Evolutionary conservation across 2,888 invertebrate genomes (phyloP).

Genomic region (Beris chalybata): DNA sequence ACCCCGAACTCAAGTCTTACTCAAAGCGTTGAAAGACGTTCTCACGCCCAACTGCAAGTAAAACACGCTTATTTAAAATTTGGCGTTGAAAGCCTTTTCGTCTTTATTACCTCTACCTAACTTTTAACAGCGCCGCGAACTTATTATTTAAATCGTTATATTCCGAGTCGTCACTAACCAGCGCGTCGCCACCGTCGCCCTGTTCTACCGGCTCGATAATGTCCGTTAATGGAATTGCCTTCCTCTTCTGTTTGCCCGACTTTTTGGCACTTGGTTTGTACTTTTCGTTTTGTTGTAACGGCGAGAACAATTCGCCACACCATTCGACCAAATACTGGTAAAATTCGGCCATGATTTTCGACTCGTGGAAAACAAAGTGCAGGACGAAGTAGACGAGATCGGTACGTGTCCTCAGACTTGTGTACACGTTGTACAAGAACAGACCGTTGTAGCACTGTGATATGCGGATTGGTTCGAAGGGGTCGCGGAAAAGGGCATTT

Average conservation of each 20-base stretch:
- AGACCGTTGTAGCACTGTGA: conserved; percentile 74
- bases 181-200: too few species aligned
- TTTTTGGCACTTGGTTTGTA: conserved; percentile 41
- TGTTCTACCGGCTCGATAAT: conserved; percentile 6
- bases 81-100: too few species aligned
- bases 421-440: conserved; percentile 72
- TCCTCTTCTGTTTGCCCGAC: conserved; percentile 46
- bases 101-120: conserved; percentile 22
- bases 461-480: conserved; percentile 62
- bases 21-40: too few species aligned
- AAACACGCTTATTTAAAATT: too few species aligned
- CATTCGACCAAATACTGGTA: conserved; percentile 49
- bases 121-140: conserved; percentile 48
- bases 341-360: conserved; percentile 51
- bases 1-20: too few species aligned
- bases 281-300: conserved; percentile 44
- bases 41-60: too few species aligned
- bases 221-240: conserved; percentile 46
- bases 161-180: conserved; percentile 42
- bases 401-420: conserved; percentile 62
- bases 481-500: conserved; percentile 66
- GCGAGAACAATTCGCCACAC: conserved; percentile 49
- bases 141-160: conserved; percentile 54
- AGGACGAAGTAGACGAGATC: conserved; percentile 61
- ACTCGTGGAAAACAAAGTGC: conserved; percentile 55